Evolutionary conservation across 1,140 invertebrate genomes (phyloP), one percentile per base, ranked within the genome.

Genomic region (Drosophila albomicans): DNA sequence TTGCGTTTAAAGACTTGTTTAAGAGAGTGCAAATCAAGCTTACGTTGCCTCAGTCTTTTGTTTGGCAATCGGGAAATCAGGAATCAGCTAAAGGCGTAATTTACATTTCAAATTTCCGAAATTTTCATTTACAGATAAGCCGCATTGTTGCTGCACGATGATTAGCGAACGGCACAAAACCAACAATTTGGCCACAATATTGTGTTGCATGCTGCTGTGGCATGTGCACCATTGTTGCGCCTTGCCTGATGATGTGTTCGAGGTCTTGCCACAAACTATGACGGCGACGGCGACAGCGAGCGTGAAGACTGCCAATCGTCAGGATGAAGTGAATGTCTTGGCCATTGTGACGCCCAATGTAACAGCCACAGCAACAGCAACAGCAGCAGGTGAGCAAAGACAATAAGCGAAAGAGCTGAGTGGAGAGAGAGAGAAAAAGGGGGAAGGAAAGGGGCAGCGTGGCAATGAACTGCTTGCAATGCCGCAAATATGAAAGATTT

Each of bases 101-200:
- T 64, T 58, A 30, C 16, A 68, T 73, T 68, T 48, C 3, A 65
- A 38, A 38, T 38, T 38, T 38, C 35, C 35, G 35, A 7, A 38
- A 79, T 78, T 84, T 81, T 63, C 46, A 91, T 87, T 65, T 86
- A 25, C 85, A 92, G 91, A 84, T 91, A 82, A 81, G 69, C 78
- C 68, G 79, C 61, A 79, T 45, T 77, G 69, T 73, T 57, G 35
- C 30, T 35, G 67, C 73, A 89, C 35, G 66, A 92, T 92, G 91
- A 91, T 92, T 89, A 88, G 82, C 89, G 84, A 89, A 82, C 87
- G 91, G 87, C 85, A 82, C 84, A 92, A 92, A 90, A 79, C 75
- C 82, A 75, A 79, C 75, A 76, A 86, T 92, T 88, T 77, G 82
- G 66, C 82, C 74, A 76, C 76, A 78, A 87, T 91, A 86, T 77